Evolutionary conservation across 2,113 vertebrate genomes (phyloP).

Genomic region (Acinonyx jubatus): DNA sequence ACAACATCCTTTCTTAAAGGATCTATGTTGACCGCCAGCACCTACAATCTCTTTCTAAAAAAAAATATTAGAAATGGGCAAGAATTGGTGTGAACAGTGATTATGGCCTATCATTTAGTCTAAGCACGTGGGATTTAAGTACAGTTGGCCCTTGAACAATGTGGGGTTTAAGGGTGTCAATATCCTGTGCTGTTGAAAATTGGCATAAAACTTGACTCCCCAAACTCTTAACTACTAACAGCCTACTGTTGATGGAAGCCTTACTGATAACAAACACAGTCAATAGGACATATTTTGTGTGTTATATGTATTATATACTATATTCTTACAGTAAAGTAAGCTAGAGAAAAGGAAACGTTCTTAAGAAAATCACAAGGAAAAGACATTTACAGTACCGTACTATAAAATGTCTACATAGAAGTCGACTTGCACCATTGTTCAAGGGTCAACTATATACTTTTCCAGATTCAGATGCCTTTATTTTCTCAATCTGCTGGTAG

Average conservation of each 20-base stretch:
- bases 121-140: not conserved
- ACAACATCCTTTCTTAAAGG: rapidly evolving
- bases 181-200: not conserved
- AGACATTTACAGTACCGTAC: not conserved
- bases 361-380: not conserved
- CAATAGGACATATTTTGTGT: not conserved
- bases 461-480: not conserved
- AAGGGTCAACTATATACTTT: not conserved
- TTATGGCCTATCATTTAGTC: not conserved
- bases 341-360: not conserved
- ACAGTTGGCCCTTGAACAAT: not conserved
- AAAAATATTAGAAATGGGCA: not conserved
- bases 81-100: not conserved
- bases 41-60: not conserved
- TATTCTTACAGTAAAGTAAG: not conserved
- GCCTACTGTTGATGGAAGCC: not conserved
- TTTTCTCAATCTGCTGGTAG: not conserved
- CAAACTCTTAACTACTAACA: not conserved
- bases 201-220: not conserved
- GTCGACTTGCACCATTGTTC: not conserved
- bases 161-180: not conserved
- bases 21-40: not conserved
- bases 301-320: not conserved
- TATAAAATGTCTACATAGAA: not conserved
- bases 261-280: not conserved